Evolutionary conservation across 37 sponge, comb jelly and placozoan genomes (phyloP).

Genomic region (Agelas oroides): DNA sequence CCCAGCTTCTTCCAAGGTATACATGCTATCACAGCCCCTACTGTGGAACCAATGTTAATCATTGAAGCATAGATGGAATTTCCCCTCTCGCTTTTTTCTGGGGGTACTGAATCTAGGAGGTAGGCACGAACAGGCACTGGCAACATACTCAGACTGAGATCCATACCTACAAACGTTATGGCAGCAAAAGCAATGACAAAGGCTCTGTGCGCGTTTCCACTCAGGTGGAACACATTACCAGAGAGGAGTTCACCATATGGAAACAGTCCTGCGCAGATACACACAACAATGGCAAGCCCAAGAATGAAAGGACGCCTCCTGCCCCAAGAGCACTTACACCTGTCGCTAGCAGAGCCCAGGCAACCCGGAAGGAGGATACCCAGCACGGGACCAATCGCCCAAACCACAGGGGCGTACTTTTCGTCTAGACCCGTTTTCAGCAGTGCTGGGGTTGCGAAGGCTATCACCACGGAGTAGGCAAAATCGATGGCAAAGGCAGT

Average conservation of each 20-base stretch:
- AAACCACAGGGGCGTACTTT: slow-evolving; percentile 17
- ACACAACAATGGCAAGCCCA: not conserved
- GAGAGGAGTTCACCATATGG: slow-evolving; percentile 17
- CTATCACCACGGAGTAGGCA: slow-evolving; percentile 24
- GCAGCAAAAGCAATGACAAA: slow-evolving; percentile 22
- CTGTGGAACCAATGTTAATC: slow-evolving; percentile 6
- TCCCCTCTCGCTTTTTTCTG: slow-evolving; percentile 5
- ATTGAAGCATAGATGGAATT: too few relatives aligned
- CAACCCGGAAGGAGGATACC: slow-evolving; percentile 38
- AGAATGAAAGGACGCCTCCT: slow-evolving; percentile 53
- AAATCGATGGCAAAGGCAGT: slow-evolving; percentile 23
- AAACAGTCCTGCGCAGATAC: slow-evolving; percentile 1
- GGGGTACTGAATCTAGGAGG: slow-evolving; percentile 37
- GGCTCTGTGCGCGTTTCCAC: not conserved
- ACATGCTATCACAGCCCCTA: slow-evolving; percentile 16
- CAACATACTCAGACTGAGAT: slow-evolving; percentile 23
- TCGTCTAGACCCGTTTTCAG: slow-evolving; percentile 20
- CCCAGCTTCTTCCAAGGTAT: slow-evolving; percentile 18
- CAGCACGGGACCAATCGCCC: slow-evolving; percentile 47
- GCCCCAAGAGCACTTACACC: slow-evolving; percentile 55
- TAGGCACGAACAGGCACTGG: slow-evolving; percentile 36
- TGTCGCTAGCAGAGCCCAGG: slow-evolving; percentile 46
- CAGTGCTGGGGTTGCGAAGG: slow-evolving; percentile 22
- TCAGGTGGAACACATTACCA: not conserved
- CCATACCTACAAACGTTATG: slow-evolving; percentile 1